A percentile compares a stretch with the other conserved stretches of the same genome.
phyloP scores from a whole-genome alignment of 2,113 vertebrate species.

The Romanogobio albipinnatus region DNA sequence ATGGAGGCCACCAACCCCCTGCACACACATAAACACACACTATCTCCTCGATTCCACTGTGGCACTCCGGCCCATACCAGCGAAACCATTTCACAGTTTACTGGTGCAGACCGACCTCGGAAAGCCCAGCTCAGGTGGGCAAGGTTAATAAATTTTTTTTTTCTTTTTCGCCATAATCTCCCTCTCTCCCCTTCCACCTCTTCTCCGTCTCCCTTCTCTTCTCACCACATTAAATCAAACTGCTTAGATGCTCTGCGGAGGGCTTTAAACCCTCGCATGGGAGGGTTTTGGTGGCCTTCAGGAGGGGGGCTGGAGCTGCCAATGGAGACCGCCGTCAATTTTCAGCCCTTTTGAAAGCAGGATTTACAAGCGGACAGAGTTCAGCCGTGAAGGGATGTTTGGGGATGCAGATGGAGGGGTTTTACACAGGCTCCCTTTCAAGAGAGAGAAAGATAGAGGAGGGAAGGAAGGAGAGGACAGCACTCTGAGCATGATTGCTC shows the following conservation, averaged over 20 bases:
- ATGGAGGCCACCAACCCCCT: constrained; percentile 11
- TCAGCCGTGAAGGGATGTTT: constrained; percentile 36
- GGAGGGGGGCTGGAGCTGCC: constrained; percentile 67
- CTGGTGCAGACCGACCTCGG: constrained; percentile 76
- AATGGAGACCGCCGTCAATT: constrained; percentile 70
- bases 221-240: constrained; percentile 78
- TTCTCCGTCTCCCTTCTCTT: constrained; percentile 60
- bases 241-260: constrained; percentile 73
- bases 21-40: constrained; percentile 53
- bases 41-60: constrained; percentile 65
- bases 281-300: constrained; percentile 6
- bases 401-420: constrained; percentile 35
- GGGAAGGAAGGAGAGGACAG: constrained; percentile 14
- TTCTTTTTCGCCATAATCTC: constrained; percentile 68
- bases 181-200: constrained; percentile 64
- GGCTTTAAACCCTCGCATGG: constrained; percentile 70
- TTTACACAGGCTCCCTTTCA: background rate
- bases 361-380: constrained; percentile 58
- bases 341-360: constrained; percentile 69
- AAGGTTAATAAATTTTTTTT: constrained; percentile 81
- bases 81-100: constrained; percentile 87
- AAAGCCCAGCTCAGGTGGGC: constrained; percentile 73
- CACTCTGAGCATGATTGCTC: constrained; percentile 34
- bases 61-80: constrained; percentile 62
- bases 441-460: constrained; percentile 7